These are phyloP conservation scores for Melanotaenia nigrans DNA, from an alignment of 2,797 vertebrate genomes.

Conservation along the genomic window DNA sequence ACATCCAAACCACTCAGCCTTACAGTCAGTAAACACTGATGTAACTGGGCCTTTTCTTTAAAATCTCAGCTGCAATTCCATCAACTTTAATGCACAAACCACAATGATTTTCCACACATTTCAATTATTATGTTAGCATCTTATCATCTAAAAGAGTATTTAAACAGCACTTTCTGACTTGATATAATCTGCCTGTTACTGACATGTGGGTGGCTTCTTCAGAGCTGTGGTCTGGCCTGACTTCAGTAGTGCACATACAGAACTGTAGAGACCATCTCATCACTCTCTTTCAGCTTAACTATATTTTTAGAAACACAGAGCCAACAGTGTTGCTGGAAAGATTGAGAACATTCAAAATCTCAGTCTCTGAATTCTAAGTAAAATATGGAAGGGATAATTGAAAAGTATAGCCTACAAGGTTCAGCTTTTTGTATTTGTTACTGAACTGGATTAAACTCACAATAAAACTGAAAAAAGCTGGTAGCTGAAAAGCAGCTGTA, in stretches of 20 bases:
- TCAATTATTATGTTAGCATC: not conserved
- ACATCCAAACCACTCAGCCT: not conserved
- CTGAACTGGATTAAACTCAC: slow-evolving; percentile 72
- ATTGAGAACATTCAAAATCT: slow-evolving; percentile 43
- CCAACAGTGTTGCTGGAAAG: slow-evolving; percentile 39
- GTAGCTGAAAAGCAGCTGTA: slow-evolving; percentile 65
- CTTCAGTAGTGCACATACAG: not conserved
- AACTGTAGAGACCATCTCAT: not conserved
- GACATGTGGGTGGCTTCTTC: not conserved
- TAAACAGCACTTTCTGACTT: not conserved
- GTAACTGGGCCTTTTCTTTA: not conserved
- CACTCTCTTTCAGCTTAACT: slow-evolving; percentile 23
- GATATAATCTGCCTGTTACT: not conserved
- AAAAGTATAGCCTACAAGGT: slow-evolving; percentile 65
- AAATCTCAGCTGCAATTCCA: not conserved
- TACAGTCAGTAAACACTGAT: not conserved
- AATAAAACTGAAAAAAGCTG: slow-evolving; percentile 65
- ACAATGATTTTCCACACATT: not conserved
- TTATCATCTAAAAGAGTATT: not conserved
- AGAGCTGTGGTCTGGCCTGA: not conserved
- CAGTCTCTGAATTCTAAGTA: slow-evolving; percentile 49
- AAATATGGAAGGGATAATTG: slow-evolving; percentile 60
- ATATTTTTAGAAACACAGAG: slow-evolving; percentile 58
- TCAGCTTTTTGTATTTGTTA: slow-evolving; percentile 72
- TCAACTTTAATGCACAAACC: not conserved